Conservation (phyloP, 2,888 invertebrate genomes). For the Shargacucullia verbasci region DNA sequence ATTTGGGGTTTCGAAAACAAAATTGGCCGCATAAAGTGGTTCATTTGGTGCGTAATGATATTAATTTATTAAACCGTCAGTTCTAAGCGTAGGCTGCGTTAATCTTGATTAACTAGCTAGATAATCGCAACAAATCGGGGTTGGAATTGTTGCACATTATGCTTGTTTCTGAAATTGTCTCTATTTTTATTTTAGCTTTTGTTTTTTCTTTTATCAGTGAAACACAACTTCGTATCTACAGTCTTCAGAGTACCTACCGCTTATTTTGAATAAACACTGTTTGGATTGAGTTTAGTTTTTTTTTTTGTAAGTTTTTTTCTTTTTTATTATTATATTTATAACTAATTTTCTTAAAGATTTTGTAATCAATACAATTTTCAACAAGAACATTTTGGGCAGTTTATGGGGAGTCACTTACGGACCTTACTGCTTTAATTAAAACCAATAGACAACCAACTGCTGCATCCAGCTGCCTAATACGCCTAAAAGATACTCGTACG, state of each 20-base stretch:
- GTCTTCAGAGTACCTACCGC: too few species aligned
- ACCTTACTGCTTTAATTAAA: conserved; percentile 13
- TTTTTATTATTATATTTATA: too few species aligned
- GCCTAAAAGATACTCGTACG: neutral
- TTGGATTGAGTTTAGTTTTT: too few species aligned
- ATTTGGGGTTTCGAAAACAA: conserved; percentile 39
- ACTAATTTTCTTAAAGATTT: too few species aligned
- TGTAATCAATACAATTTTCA: neutral
- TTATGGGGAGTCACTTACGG: neutral
- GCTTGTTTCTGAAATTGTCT: conserved; percentile 46
- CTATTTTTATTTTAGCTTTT: conserved; percentile 14
- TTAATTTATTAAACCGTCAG: conserved; percentile 63
- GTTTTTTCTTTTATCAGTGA: neutral
- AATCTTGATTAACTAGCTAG: conserved; percentile 79
- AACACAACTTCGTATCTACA: neutral
- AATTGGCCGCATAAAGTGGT: conserved; percentile 47
- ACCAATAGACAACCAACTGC: conserved; percentile 22
- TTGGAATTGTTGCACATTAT: conserved; percentile 62
- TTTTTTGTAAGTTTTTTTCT: too few species aligned
- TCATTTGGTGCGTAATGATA: conserved; percentile 57
- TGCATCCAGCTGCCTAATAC: neutral
- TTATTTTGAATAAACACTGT: too few species aligned
- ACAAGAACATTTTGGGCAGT: neutral
- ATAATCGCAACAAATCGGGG: conserved; percentile 77
- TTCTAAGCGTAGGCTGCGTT: conserved; percentile 62